A percentile compares a stretch with the other conserved stretches of the same genome.
Conservation (phyloP, 2,113 vertebrate genomes). For the Ailurus styani region DNA sequence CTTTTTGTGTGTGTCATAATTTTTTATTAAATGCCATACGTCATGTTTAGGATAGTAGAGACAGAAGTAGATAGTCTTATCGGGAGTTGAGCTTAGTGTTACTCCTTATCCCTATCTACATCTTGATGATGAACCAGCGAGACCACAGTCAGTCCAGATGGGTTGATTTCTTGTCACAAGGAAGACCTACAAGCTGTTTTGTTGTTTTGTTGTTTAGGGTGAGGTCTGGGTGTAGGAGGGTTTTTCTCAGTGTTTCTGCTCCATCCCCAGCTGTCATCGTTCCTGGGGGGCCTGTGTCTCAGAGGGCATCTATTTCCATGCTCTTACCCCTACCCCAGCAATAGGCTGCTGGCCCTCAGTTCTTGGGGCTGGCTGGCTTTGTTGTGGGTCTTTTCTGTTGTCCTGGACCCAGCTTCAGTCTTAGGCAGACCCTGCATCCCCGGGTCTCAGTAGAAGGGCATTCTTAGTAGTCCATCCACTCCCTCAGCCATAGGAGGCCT, state of each 20-base stretch:
- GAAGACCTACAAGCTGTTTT: not conserved
- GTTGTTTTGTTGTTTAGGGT: not conserved
- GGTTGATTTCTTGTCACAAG: not conserved
- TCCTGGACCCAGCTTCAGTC: not conserved
- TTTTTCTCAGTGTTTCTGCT: not conserved
- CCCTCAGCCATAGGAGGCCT: not conserved
- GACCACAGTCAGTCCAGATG: not conserved
- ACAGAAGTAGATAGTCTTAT: not conserved
- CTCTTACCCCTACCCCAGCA: not conserved
- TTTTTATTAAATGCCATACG: not conserved
- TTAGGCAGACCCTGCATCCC: not conserved
- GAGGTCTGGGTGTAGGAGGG: not conserved
- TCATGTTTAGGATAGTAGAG: not conserved
- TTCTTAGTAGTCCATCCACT: not conserved
- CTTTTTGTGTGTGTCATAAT: not conserved
- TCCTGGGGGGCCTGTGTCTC: not conserved
- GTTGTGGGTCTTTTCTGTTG: not conserved
- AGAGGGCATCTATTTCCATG: not conserved
- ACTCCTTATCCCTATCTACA: not conserved
- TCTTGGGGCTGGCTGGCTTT: not conserved
- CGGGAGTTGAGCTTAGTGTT: not conserved
- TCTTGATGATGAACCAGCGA: not conserved
- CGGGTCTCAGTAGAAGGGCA: not conserved
- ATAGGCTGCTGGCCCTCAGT: not conserved
- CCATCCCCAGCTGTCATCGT: not conserved